Conservation (phyloP, 2,797 vertebrate genomes). For the Rhynchotus rufescens region DNA sequence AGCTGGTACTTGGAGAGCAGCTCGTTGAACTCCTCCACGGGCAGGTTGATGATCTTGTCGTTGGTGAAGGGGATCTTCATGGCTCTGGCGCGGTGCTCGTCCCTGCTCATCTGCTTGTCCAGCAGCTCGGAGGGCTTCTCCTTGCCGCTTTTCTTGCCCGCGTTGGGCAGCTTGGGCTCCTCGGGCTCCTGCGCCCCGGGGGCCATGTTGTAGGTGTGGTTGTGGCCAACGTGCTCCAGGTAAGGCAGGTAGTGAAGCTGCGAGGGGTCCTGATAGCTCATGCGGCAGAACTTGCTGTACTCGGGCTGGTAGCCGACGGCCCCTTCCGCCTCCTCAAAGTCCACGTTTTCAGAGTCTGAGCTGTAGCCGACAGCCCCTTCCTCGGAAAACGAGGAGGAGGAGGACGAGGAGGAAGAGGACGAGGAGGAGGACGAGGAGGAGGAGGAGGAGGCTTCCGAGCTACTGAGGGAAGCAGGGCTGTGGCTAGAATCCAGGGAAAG, state of each 20-base stretch:
- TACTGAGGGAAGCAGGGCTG: conserved; percentile 96
- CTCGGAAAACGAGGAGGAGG: conserved; percentile 93
- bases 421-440: conserved; percentile 90
- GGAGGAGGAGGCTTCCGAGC: conserved; percentile 93
- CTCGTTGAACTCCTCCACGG: conserved; percentile 98
- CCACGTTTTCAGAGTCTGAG: conserved; percentile 93
- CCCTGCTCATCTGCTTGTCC: conserved; percentile 94
- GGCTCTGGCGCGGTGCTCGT: conserved; percentile 93
- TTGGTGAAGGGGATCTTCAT: conserved; percentile 99
- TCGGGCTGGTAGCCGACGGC: conserved; percentile 95
- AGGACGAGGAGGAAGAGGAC: conserved; percentile 85
- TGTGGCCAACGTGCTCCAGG: conserved; percentile 93
- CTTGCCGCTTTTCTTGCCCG: conserved; percentile 84
- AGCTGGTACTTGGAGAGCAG: conserved; percentile 96
- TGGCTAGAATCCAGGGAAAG: conserved; percentile 97
- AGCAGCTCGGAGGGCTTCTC: conserved; percentile 88
- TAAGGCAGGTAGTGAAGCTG: conserved; percentile 92
- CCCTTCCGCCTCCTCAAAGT: conserved; percentile 90
- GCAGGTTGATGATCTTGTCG: conserved; percentile 97
- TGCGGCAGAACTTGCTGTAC: conserved; percentile 96
- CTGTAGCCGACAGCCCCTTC: conserved; percentile 99
- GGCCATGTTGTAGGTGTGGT: conserved; percentile 97
- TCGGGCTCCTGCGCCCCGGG: conserved; percentile 82
- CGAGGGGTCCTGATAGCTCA: conserved; percentile 96
- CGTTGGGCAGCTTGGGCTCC: conserved; percentile 80